Conservation (phyloP, 2,888 invertebrate species). For the Smittia aterrima region DNA sequence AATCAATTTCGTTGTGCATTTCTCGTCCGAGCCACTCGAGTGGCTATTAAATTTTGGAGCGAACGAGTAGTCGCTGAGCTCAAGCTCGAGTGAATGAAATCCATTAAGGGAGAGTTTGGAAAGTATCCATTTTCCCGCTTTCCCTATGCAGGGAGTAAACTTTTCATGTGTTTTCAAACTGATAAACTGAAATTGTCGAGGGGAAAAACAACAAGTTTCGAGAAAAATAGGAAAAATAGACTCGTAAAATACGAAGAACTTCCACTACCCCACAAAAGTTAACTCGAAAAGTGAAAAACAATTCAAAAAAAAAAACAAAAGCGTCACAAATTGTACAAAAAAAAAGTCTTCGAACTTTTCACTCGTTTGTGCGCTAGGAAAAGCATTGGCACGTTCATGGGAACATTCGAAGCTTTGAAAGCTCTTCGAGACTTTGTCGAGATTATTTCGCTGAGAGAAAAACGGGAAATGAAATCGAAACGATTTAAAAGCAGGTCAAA, state of each 20-base stretch:
- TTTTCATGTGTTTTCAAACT: slow-evolving; percentile 1
- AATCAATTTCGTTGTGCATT: background rate
- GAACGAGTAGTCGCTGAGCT: background rate
- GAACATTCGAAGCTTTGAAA: background rate
- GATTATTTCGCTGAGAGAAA: background rate
- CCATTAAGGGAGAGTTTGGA: background rate
- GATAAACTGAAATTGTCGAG: background rate
- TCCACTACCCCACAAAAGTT: background rate
- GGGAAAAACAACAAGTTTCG: slow-evolving; percentile 6
- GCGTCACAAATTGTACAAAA: background rate
- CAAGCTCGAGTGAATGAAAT: background rate
- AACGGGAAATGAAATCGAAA: too few species aligned
- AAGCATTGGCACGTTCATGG: background rate
- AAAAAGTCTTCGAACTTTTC: background rate
- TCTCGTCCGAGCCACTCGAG: background rate
- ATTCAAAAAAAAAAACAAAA: background rate
- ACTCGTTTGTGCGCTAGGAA: too few species aligned
- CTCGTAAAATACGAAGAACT: background rate
- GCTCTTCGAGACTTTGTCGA: background rate
- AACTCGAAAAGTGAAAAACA: slow-evolving; percentile 4
- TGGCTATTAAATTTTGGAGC: background rate
- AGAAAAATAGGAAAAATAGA: background rate
- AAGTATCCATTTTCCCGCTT: background rate
- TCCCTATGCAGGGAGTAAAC: background rate
- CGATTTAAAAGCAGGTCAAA: too few species aligned